Evolutionary conservation across 2,113 vertebrate genomes (phyloP), one percentile per base, ranked within the genome.

Genomic region (Trematomus loennbergii): DNA sequence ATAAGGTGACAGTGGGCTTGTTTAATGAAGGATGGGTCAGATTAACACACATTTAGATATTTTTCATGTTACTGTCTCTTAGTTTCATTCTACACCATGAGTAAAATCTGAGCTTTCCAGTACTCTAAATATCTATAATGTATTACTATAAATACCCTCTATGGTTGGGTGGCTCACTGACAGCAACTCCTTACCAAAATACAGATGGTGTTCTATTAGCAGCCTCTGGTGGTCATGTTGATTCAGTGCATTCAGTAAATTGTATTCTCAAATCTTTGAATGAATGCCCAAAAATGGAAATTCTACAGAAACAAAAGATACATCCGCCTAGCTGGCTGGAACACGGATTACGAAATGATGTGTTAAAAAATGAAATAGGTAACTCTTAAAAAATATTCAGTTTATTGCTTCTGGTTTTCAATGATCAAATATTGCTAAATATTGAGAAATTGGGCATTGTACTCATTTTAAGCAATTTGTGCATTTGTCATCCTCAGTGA

Each of bases 401-500:
- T 13, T 3, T 13, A 48, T 48, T 12, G 12, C 46, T 48, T 3
- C 46, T 13, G 4, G 50, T n/a, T 52, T 17, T 17, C 36, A 40
- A 40, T 40, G 12, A 54, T 54, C 18, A 70, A 25, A 45, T 46
- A 22, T 22, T 49, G n/a, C 68, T 52, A 2, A n/a, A n/a, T n/a
- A n/a, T n/a, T 17, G 9, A 43, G 48, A 36, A 22, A 62, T 49
- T 9, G 10, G 5, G 16, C 2, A 12, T 12, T n/a, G 9, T 5
- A 29, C 15, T 63, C 6, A 29, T 45, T 43, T 67, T 46, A 53
- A 62, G 10, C 1, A 9, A 40, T 1, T 50, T 78, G 52, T 81
- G 16, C 0, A 17, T 76, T 79, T 88, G 36, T 76, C 66, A 16
- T 86, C 64, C 63, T 12, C 75, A 89, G 93, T 94, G 49, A 91